A percentile compares a stretch with the other conserved stretches of the same genome.
Conservation (phyloP, 2,797 vertebrate species). For the Numenius phaeopus region DNA sequence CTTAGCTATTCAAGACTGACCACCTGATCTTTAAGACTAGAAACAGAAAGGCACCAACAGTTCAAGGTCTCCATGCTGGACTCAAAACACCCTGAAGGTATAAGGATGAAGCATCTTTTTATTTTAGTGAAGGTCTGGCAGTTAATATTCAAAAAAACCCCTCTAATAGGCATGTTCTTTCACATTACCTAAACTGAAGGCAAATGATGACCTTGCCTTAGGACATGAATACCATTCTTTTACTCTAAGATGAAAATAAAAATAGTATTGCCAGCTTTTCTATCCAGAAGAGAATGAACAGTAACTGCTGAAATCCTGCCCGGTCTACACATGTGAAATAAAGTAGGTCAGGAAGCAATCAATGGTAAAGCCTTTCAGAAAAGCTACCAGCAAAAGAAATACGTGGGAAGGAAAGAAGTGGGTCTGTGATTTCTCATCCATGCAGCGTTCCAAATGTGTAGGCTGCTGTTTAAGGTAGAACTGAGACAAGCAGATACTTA, state of each 20-base stretch:
- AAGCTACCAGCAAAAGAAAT: conserved; percentile 14
- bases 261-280: neutral
- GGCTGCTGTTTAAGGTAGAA: conserved; percentile 25
- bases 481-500: neutral
- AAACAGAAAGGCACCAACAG: neutral
- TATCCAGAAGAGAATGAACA: neutral
- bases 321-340: neutral
- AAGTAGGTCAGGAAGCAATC: conserved; percentile 47
- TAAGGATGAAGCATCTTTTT: neutral
- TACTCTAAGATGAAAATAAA: neutral
- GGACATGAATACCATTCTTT: neutral
- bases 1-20: neutral
- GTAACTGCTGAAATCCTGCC: conserved; percentile 2
- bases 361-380: conserved; percentile 31
- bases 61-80: neutral
- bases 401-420: neutral
- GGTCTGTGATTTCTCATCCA: neutral
- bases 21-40: neutral
- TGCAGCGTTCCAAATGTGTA: neutral
- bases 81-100: neutral
- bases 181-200: neutral
- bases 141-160: neutral
- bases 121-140: neutral
- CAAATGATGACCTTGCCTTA: neutral
- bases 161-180: neutral